These are phyloP conservation scores for Nixonia krombeini DNA, from an alignment of 1,140 invertebrate species.

Conservation along the genomic window DNA sequence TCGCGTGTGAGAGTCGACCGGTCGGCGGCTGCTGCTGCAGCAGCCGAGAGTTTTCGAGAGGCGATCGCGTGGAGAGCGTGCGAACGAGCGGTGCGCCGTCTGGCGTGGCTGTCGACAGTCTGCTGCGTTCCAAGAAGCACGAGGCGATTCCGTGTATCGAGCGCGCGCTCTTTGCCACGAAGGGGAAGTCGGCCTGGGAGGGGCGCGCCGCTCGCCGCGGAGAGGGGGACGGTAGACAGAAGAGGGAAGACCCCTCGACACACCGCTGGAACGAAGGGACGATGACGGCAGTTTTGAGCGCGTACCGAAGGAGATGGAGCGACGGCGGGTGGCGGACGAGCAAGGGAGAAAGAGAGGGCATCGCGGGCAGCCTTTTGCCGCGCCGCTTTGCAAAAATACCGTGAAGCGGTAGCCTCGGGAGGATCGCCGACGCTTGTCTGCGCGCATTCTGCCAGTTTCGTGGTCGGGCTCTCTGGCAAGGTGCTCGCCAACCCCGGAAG, in stretches of 20 bases:
- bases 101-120: slow-evolving; percentile 70
- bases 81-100: slow-evolving; percentile 67
- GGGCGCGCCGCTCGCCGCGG: slow-evolving; percentile 32
- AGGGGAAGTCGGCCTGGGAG: slow-evolving; percentile 45
- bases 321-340: not conserved
- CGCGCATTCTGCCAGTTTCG: too few species aligned
- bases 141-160: slow-evolving; percentile 71
- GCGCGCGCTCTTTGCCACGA: slow-evolving; percentile 55
- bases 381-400: not conserved
- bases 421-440: too few species aligned
- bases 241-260: slow-evolving; percentile 35
- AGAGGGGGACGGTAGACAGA: slow-evolving; percentile 44
- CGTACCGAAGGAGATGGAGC: slow-evolving; percentile 22
- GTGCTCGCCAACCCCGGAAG: slow-evolving; percentile 55
- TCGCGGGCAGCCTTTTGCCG: not conserved
- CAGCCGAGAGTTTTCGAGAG: slow-evolving; percentile 41
- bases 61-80: slow-evolving; percentile 30
- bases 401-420: too few species aligned
- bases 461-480: not conserved
- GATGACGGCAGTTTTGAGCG: slow-evolving; percentile 4
- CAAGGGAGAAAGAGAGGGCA: not conserved
- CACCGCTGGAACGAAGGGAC: not conserved
- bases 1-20: slow-evolving; percentile 28
- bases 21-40: slow-evolving; percentile 26
- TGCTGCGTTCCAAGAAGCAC: slow-evolving; percentile 70